Evolutionary conservation across 2,888 invertebrate genomes (phyloP).

Genomic region (Chirona hameri): DNA sequence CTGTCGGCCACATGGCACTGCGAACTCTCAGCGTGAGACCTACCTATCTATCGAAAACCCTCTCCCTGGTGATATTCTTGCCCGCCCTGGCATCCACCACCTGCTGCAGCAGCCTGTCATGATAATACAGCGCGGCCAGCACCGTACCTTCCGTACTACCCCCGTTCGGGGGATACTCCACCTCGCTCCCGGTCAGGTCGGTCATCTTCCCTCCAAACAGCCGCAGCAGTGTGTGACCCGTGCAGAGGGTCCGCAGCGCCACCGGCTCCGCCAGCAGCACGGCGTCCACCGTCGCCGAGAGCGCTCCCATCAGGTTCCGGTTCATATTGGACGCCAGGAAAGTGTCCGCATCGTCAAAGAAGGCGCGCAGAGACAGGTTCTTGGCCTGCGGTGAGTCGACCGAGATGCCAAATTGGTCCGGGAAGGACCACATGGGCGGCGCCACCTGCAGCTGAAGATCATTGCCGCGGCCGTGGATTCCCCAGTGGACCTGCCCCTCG

Average conservation of each 20-base stretch:
- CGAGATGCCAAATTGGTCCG: neutral
- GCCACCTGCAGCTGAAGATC: neutral
- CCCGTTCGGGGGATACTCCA: neutral
- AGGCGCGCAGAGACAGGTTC: neutral
- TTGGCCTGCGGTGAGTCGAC: neutral
- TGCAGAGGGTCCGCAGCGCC: neutral
- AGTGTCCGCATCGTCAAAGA: neutral
- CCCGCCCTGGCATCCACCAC: neutral
- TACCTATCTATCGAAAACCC: too few relatives aligned
- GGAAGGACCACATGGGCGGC: neutral
- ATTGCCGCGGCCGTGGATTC: conserved; percentile 25
- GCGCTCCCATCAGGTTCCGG: neutral
- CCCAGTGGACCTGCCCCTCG: neutral
- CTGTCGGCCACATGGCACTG: too few relatives aligned
- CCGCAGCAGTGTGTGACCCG: neutral
- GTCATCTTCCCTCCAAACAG: conserved; percentile 9
- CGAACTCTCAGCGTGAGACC: too few relatives aligned
- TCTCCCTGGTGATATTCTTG: neutral
- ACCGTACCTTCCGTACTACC: neutral
- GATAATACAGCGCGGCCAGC: neutral
- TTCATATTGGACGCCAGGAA: neutral
- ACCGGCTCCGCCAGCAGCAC: neutral
- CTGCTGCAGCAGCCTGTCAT: neutral
- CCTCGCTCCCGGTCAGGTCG: neutral
- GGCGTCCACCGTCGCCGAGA: neutral